Percentiles rank a stretch among this genome's conserved stretches.
These are phyloP conservation scores for Diaphora mendica DNA, from an alignment of 2,888 invertebrate genomes.

Conservation along the genomic window DNA sequence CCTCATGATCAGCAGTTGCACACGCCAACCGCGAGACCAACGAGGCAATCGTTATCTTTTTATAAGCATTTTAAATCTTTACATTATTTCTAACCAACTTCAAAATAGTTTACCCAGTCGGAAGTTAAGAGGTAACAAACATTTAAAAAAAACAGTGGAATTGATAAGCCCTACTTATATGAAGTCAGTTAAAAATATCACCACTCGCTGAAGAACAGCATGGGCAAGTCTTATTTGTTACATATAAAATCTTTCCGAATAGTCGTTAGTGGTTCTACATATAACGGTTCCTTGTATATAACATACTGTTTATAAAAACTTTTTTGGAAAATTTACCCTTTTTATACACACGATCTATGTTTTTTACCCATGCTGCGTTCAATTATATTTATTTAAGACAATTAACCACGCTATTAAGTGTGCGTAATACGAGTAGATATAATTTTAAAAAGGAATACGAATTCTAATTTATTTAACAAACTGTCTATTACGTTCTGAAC, in stretches of 20 bases:
- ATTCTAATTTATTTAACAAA: constrained; percentile 1
- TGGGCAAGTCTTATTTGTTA: not conserved
- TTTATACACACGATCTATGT: not conserved
- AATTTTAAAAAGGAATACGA: not conserved
- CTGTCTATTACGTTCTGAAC: not conserved
- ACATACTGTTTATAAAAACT: not conserved
- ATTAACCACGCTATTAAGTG: not conserved
- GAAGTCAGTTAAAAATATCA: not conserved
- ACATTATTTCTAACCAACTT: no score
- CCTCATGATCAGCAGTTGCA: no score
- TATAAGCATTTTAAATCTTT: no score
- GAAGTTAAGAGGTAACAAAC: no score
- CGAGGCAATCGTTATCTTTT: no score
- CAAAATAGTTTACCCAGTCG: no score
- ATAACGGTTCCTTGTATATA: no score
- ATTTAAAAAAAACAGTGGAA: no score
- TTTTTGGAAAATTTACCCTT: not conserved
- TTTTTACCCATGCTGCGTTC: not conserved
- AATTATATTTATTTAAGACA: not conserved
- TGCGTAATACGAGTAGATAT: no score
- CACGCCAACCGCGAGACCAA: no score
- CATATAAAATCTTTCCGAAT: not conserved
- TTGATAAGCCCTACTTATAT: no score
- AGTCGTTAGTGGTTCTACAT: not conserved
- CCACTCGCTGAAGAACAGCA: not conserved